phyloP scores from a whole-genome alignment of 2,888 invertebrate genomes.

The Eurois occulta region DNA sequence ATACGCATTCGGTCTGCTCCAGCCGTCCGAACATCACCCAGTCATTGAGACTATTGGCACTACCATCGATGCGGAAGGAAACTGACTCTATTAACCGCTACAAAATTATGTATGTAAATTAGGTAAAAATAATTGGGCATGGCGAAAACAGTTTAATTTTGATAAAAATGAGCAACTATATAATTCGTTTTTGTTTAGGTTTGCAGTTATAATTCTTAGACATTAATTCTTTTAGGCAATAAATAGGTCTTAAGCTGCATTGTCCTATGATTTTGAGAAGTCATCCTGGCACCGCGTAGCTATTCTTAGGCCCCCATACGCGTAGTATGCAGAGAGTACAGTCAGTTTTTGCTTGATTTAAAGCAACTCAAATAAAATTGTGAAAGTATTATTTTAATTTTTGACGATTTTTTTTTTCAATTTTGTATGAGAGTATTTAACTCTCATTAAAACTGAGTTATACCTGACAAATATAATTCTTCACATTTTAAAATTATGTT shows the following conservation, averaged over 20 bases:
- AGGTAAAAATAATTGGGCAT: neutral
- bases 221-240: neutral
- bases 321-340: neutral
- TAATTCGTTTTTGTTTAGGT: neutral
- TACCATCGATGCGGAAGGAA: neutral
- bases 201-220: neutral
- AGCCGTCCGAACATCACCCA: neutral
- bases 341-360: neutral
- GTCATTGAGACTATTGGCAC: neutral
- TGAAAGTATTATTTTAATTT: neutral
- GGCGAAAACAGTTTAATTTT: neutral
- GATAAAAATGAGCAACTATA: neutral
- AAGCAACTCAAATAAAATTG: neutral
- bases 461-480: neutral
- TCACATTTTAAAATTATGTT: neutral
- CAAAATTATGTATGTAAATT: neutral
- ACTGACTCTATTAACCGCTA: neutral
- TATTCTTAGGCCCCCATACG: neutral
- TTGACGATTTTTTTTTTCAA: neutral
- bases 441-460: neutral
- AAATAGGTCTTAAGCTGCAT: neutral
- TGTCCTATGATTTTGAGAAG: neutral
- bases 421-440: neutral
- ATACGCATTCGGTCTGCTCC: neutral
- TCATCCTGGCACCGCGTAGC: neutral